Conservation (phyloP, 1,140 invertebrate genomes). For the Drosophila nebulosa region DNA sequence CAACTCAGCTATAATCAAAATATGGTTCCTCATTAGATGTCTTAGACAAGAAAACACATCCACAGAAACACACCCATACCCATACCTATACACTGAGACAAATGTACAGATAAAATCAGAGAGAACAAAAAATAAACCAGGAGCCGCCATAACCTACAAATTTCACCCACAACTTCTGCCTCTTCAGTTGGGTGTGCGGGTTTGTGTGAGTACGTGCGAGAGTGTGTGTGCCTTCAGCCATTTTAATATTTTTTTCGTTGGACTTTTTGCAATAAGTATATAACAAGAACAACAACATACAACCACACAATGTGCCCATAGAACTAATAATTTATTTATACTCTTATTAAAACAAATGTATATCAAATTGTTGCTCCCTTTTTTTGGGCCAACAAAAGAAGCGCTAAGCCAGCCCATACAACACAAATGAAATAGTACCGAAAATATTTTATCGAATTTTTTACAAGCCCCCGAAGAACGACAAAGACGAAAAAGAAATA, state of each 20-base stretch:
- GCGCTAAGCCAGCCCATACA: constrained; percentile 32
- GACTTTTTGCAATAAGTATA: constrained; percentile 49
- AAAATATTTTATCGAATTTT: constrained; percentile 75
- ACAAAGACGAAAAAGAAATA: constrained; percentile 11
- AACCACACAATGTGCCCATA: constrained; percentile 72
- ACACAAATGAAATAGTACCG: constrained; percentile 66
- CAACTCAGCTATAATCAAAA: constrained; percentile 33
- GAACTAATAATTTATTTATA: constrained; percentile 76
- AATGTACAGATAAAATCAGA: constrained; percentile 12
- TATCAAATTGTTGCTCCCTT: constrained; percentile 50
- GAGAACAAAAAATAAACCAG: no score
- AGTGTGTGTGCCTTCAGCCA: not conserved
- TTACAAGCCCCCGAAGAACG: constrained; percentile 49
- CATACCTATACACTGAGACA: not conserved
- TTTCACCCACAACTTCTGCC: no score
- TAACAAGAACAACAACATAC: not conserved
- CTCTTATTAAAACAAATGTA: constrained; percentile 31
- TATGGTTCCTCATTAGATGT: constrained; percentile 47
- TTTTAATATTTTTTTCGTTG: not conserved
- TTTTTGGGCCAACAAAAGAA: constrained; percentile 45
- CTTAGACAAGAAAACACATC: not conserved
- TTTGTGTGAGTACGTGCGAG: not conserved
- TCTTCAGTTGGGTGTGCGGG: no score
- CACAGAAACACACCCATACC: not conserved
- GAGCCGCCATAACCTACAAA: no score